Conservation (phyloP, 2,888 invertebrate genomes). For the Pteria penguin region DNA sequence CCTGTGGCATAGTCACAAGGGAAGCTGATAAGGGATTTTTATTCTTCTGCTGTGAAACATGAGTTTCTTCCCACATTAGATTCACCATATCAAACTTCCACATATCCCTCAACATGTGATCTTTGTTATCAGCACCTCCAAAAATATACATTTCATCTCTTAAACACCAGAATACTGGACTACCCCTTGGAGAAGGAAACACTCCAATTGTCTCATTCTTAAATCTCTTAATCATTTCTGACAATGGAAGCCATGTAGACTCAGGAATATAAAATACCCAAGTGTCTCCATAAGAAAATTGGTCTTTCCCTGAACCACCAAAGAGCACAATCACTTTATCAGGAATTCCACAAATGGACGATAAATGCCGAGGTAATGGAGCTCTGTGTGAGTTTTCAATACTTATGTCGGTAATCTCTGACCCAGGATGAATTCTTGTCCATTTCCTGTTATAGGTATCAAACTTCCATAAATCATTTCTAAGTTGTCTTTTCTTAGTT, state of each 20-base stretch:
- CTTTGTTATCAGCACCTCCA: slow-evolving; percentile 55
- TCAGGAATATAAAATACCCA: slow-evolving; percentile 63
- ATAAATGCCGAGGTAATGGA: slow-evolving; percentile 58
- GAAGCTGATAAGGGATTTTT: slow-evolving; percentile 40
- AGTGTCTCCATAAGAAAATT: slow-evolving; percentile 62
- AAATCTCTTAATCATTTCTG: slow-evolving; percentile 35
- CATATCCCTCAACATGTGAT: slow-evolving; percentile 61
- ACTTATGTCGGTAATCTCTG: slow-evolving; percentile 25
- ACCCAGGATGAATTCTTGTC: slow-evolving; percentile 57
- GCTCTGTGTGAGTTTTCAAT: slow-evolving; percentile 11
- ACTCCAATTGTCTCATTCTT: slow-evolving; percentile 3
- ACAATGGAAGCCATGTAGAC: slow-evolving; percentile 49
- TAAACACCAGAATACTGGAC: slow-evolving; percentile 68
- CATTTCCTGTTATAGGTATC: slow-evolving; percentile 35
- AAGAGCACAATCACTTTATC: slow-evolving; percentile 62
- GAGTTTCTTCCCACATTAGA: slow-evolving; percentile 58
- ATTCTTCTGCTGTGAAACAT: slow-evolving; percentile 47
- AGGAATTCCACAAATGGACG: slow-evolving; percentile 65
- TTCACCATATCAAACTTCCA: slow-evolving; percentile 62
- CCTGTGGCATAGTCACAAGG: slow-evolving; percentile 50
- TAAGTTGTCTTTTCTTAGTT: slow-evolving; percentile 48
- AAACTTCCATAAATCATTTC: slow-evolving; percentile 69
- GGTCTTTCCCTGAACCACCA: slow-evolving; percentile 65
- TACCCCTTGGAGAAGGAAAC: slow-evolving; percentile 56
- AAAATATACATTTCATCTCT: slow-evolving; percentile 58